Evolutionary conservation across 2,888 invertebrate genomes (phyloP).

Genomic region (Epinotia nisella): DNA sequence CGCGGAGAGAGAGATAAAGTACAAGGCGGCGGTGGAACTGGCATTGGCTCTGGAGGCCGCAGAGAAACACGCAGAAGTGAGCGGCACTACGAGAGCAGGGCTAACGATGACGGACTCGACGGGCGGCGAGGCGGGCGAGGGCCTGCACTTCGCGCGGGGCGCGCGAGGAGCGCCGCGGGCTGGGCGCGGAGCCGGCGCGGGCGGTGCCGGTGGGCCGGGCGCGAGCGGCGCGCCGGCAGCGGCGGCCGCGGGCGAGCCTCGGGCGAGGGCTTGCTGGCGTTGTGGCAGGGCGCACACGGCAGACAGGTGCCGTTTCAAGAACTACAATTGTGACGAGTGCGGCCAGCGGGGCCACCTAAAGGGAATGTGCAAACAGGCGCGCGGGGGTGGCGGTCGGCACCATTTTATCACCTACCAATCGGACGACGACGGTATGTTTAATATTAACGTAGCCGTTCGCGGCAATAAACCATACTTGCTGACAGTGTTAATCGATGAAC

Average conservation of each 20-base stretch:
- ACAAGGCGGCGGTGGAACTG: slow-evolving; percentile 49
- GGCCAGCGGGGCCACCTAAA: slow-evolving; percentile 48
- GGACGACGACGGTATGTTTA: slow-evolving; percentile 27
- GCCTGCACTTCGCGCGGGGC: slow-evolving; percentile 29
- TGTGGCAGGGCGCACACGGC: slow-evolving; percentile 48
- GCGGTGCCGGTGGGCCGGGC: not conserved
- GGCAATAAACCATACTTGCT: slow-evolving; percentile 43
- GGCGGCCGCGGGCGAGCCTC: not conserved
- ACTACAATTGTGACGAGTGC: slow-evolving; percentile 51
- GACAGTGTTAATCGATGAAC: slow-evolving; percentile 31
- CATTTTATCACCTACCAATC: not conserved
- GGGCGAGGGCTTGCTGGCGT: not conserved
- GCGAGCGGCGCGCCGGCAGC: no score
- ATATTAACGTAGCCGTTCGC: slow-evolving; percentile 14
- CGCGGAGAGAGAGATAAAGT: slow-evolving; percentile 47
- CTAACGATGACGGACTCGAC: slow-evolving; percentile 30
- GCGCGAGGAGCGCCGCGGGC: slow-evolving; percentile 24
- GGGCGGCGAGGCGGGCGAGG: slow-evolving; percentile 34
- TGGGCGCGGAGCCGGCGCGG: slow-evolving; percentile 44
- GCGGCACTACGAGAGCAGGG: slow-evolving; percentile 32
- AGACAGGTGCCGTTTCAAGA: slow-evolving; percentile 49
- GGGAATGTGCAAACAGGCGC: slow-evolving; percentile 48
- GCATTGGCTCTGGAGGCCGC: slow-evolving; percentile 51
- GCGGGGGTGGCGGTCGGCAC: not conserved
- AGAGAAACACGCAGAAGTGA: slow-evolving; percentile 48